Percentiles rank a stretch among this genome's conserved stretches.
phyloP scores from a whole-genome alignment of 1,140 invertebrate species.

The Apis laboriosa region DNA sequence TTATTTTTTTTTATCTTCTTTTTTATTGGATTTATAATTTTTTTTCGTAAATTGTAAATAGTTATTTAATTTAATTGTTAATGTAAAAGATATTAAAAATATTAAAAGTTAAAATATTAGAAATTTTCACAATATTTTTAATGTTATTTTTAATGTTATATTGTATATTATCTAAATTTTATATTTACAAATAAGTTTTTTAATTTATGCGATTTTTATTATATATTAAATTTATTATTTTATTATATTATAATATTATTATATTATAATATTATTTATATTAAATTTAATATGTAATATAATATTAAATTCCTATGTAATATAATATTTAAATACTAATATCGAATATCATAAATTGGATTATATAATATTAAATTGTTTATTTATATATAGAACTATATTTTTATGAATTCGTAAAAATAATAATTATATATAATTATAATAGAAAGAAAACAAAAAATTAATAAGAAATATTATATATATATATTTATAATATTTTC shows the following conservation, averaged over 20 bases:
- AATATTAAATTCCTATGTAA: too few species aligned
- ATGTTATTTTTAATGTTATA: not conserved
- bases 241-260: too few species aligned
- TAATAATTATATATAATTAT: too few species aligned
- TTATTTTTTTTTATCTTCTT: not conserved
- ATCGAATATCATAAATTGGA: slow-evolving; percentile 24
- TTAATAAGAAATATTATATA: too few species aligned
- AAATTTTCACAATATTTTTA: too few species aligned
- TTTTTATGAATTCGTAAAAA: too few species aligned
- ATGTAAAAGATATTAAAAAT: too few species aligned
- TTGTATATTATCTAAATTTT: not conserved
- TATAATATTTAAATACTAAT: not conserved
- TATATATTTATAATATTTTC: too few species aligned
- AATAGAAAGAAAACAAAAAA: too few species aligned
- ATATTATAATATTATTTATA: not conserved
- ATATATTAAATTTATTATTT: too few species aligned
- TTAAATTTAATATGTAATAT: not conserved
- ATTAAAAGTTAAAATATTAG: not conserved
- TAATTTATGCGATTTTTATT: not conserved
- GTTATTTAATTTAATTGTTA: not conserved
- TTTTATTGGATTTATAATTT: not conserved
- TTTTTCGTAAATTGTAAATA: not conserved
- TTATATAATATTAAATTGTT: slow-evolving; percentile 37
- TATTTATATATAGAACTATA: too few species aligned
- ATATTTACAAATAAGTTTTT: not conserved